Percentiles rank a stretch among this genome's conserved stretches.
phyloP scores from a whole-genome alignment of 2,888 invertebrate species.

The Anticlea derivata region DNA sequence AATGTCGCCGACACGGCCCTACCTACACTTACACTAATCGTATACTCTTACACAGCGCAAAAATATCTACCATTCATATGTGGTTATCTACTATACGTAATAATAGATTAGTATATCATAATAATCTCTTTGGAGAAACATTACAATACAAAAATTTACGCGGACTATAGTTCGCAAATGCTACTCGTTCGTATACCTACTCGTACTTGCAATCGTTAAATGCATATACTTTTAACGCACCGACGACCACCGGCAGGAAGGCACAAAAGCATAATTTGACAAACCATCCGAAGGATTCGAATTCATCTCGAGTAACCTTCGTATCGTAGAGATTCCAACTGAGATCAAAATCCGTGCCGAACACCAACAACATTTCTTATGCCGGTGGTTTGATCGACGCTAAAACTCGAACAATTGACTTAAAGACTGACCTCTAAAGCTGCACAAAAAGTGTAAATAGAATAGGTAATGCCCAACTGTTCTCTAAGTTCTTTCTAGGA shows the following conservation, averaged over 20 bases:
- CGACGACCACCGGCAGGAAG: conserved; percentile 70
- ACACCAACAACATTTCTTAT: conserved; percentile 57
- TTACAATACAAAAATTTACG: conserved; percentile 53
- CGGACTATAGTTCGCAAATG: conserved; percentile 64
- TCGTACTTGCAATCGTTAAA: conserved; percentile 39
- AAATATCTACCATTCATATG: conserved; percentile 63
- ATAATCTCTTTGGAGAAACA: conserved; percentile 77
- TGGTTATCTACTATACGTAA: conserved; percentile 56
- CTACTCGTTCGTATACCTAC: conserved; percentile 52
- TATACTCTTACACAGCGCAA: conserved; percentile 79
- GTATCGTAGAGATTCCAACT: conserved; percentile 40
- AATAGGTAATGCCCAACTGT: background rate
- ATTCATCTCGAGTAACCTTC: conserved; percentile 48
- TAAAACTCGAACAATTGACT: conserved; percentile 48
- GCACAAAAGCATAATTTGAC: conserved; percentile 74
- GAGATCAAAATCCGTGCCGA: conserved; percentile 71
- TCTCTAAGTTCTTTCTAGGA: too few relatives aligned
- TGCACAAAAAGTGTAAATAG: conserved; percentile 5
- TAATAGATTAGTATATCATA: conserved; percentile 54
- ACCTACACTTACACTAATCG: conserved; percentile 62
- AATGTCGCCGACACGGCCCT: conserved; percentile 54
- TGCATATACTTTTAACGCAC: conserved; percentile 53
- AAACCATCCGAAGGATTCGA: conserved; percentile 55
- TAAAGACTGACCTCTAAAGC: conserved; percentile 38
- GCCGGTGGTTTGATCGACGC: conserved; percentile 59